Evolutionary conservation across 2,113 vertebrate genomes (phyloP), one percentile per base, ranked within the genome.

Genomic region (Clupea harengus): DNA sequence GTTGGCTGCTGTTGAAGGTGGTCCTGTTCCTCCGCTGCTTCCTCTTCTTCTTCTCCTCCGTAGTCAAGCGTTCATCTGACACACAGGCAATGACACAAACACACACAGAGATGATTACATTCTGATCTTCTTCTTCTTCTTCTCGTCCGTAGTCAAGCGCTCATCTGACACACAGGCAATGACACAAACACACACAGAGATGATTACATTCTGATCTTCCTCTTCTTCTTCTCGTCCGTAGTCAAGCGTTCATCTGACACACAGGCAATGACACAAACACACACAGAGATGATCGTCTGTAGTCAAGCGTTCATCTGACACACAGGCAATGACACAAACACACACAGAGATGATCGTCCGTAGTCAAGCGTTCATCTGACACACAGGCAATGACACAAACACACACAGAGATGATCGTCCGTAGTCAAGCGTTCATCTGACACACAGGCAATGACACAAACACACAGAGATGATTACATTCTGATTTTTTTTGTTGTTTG

Each of bases 1-100:
- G 95, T 89, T 97, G 97, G 87, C 96, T 96, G 94, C 97, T 97
- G 90, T 97, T 97, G 92, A 97, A 97, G 52, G 97, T 97, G 78
- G 97, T 97, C 85, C 97, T 92, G 93, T 97, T 97, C 82, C 97
- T 92, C 83, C 97, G 93, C 89, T 97, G 96, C 93, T 97, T 97
- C 88, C 97, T 94, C 83, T 97, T 97, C 91, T 97, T 97, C 92
- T 97, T 97, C 86, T 97, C 96, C 88, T 97, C 96, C 4, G 96
- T 95, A 91, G 95, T 97, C 91, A 97, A 87, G 86, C 95, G 96
- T 78, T 97, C 96, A 92, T 96, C 97, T 97, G 92, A 54, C 46
- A 57, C 32, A 22, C 44, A 84, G 80, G 85, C 46, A 78, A 32
- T 15, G 45, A 64, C 25, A 57, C 9, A 52, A 25, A 86, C 44